Percentiles rank a stretch among this genome's conserved stretches.
Evolutionary conservation across 2,888 invertebrate species (phyloP).

Genomic region (Microctonus hyperodae): DNA sequence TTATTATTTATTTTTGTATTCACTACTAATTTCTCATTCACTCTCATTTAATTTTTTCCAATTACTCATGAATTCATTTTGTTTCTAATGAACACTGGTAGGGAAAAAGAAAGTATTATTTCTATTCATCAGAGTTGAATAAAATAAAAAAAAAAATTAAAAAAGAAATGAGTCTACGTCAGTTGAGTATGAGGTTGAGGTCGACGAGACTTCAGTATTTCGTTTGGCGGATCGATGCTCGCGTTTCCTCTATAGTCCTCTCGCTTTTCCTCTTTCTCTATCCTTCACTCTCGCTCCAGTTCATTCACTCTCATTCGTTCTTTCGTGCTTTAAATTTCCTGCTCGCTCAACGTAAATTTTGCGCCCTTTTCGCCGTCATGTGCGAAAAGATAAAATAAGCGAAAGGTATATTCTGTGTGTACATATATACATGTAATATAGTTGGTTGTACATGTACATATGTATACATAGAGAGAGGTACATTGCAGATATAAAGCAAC

Average conservation of each 20-base stretch:
- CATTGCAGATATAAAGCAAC: neutral
- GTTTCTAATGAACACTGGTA: neutral
- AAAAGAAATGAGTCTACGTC: slow-evolving; percentile 2
- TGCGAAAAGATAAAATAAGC: slow-evolving; percentile 17
- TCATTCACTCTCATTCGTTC: slow-evolving; percentile 11
- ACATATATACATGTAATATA: neutral
- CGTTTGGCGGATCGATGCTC: slow-evolving; percentile 27
- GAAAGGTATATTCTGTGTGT: neutral
- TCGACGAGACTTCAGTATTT: slow-evolving; percentile 14
- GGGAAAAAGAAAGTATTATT: neutral
- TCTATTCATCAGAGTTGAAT: slow-evolving; percentile 16
- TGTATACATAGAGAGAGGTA: neutral
- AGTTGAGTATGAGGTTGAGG: slow-evolving; percentile 14
- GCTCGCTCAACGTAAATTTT: slow-evolving; percentile 18
- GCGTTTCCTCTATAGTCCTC: slow-evolving; percentile 15
- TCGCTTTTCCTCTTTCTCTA: neutral
- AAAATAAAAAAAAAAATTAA: neutral
- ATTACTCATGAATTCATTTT: neutral
- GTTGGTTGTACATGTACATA: too few relatives aligned
- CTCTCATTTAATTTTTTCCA: neutral
- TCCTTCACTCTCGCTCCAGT: neutral
- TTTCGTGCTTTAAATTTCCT: slow-evolving; percentile 28
- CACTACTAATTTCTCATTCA: neutral
- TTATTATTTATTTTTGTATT: neutral
- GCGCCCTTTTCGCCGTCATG: slow-evolving; percentile 10